Evolutionary conservation across 2,797 vertebrate species (phyloP).

Genomic region (Oryzias dopingdopingensis): DNA sequence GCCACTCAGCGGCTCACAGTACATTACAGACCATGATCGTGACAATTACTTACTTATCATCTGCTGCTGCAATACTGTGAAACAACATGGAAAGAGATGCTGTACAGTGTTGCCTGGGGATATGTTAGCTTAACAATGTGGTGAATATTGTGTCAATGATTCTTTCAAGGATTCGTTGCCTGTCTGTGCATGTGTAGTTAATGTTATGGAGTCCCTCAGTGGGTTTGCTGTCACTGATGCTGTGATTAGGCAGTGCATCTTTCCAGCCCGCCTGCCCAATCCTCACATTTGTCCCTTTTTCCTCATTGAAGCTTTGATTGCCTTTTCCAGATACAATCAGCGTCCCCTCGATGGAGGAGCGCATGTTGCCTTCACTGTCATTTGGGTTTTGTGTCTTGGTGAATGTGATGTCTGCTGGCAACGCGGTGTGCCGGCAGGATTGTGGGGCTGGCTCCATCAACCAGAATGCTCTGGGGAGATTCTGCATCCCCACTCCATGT

Average conservation of each 20-base stretch:
- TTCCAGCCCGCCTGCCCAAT: conserved; percentile 53
- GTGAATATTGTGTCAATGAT: conserved; percentile 37
- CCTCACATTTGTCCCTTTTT: conserved; percentile 40
- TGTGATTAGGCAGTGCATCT: conserved; percentile 53
- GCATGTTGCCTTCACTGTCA: conserved; percentile 46
- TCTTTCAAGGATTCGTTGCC: conserved; percentile 16
- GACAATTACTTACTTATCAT: conserved; percentile 23
- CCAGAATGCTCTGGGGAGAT: conserved; percentile 60
- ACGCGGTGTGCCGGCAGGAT: conserved; percentile 54
- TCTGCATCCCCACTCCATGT: conserved; percentile 49
- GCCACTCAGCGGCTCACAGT: conserved; percentile 21
- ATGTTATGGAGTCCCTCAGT: conserved; percentile 47
- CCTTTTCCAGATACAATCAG: conserved; percentile 64
- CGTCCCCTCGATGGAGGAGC: conserved; percentile 39
- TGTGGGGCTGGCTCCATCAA: conserved; percentile 51
- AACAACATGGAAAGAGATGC: conserved; percentile 29
- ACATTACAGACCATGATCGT: conserved; percentile 32
- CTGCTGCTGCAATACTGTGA: conserved; percentile 28
- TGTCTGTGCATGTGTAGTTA: conserved; percentile 13
- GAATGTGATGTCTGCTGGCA: conserved; percentile 60
- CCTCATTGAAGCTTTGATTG: conserved; percentile 54
- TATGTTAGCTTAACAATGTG: conserved; percentile 32
- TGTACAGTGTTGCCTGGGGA: conserved; percentile 25
- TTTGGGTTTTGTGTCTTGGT: conserved; percentile 48
- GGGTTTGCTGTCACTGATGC: conserved; percentile 33